These are phyloP conservation scores for Drosophila prostipennis DNA, from an alignment of 2,888 invertebrate species.

Conservation along the genomic window DNA sequence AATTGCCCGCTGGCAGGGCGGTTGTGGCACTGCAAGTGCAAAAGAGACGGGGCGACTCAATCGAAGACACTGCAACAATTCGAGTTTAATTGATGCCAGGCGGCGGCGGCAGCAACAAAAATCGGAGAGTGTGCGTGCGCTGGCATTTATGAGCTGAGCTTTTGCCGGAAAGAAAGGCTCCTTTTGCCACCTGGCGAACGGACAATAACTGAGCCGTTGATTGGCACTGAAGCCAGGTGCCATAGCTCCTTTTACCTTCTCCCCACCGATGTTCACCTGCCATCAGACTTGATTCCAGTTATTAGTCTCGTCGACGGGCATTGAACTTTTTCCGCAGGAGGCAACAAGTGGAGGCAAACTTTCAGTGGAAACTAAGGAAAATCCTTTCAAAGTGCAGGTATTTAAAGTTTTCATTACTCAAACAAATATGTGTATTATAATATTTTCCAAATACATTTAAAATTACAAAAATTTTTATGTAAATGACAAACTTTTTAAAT, in stretches of 20 bases:
- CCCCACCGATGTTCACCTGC: not conserved
- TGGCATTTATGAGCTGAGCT: slow-evolving; percentile 43
- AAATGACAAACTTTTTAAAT: no score
- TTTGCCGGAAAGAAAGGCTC: slow-evolving; percentile 45
- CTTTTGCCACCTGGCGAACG: slow-evolving; percentile 59
- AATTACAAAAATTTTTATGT: no score
- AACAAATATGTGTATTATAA: not conserved
- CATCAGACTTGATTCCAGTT: slow-evolving; percentile 3
- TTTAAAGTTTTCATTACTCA: not conserved
- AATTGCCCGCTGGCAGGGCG: slow-evolving; percentile 14
- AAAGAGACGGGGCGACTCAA: slow-evolving; percentile 37
- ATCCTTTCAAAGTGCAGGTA: not conserved
- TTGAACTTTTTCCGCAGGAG: slow-evolving; percentile 49
- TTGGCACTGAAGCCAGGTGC: slow-evolving; percentile 58
- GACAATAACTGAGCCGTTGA: slow-evolving; percentile 73
- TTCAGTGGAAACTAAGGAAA: not conserved
- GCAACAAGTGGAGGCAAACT: slow-evolving; percentile 15
- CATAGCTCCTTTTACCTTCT: slow-evolving; percentile 1
- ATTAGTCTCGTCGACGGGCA: slow-evolving; percentile 46
- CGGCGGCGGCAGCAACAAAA: slow-evolving; percentile 48
- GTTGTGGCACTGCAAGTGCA: not conserved
- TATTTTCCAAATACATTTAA: no score
- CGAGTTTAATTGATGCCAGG: slow-evolving; percentile 72
- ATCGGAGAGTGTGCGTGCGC: slow-evolving; percentile 38
- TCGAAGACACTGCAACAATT: slow-evolving; percentile 72